These are phyloP conservation scores for Polymixis flavicincta DNA, from an alignment of 2,888 invertebrate species.

Conservation along the genomic window DNA sequence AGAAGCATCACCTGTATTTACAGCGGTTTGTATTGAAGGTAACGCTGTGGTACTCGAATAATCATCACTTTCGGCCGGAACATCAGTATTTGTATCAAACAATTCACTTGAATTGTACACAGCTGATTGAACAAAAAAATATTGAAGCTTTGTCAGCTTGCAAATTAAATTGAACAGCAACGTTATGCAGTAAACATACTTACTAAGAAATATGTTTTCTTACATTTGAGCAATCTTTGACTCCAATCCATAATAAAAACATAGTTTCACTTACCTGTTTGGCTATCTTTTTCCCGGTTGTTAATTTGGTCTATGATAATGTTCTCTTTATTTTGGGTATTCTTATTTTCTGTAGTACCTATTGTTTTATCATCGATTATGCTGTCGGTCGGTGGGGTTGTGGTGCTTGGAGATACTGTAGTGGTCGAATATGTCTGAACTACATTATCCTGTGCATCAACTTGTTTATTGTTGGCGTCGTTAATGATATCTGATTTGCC, in stretches of 20 bases:
- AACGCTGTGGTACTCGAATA: conserved; percentile 24
- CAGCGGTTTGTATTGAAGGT: conserved; percentile 41
- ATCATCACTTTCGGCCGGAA: conserved; percentile 39
- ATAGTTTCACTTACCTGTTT: conserved; percentile 38
- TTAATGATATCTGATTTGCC: background rate
- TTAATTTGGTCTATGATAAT: background rate
- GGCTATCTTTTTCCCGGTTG: background rate
- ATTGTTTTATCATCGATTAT: background rate
- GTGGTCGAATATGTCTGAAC: conserved; percentile 7
- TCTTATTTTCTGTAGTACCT: background rate
- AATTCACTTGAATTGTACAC: conserved; percentile 45
- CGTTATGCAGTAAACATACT: conserved; percentile 14
- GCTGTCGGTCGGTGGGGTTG: background rate
- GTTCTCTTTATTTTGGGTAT: conserved; percentile 3
- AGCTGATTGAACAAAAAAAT: conserved; percentile 56
- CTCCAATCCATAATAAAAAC: background rate
- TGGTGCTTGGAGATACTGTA: conserved; percentile 19
- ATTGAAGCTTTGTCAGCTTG: conserved; percentile 55
- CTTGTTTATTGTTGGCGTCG: background rate
- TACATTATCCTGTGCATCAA: background rate
- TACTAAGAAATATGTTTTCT: background rate
- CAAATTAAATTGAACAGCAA: conserved; percentile 43
- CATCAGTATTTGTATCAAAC: conserved; percentile 40
- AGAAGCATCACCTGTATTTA: conserved; percentile 38
- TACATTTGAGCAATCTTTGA: conserved; percentile 23